Evolutionary conservation across 2,888 invertebrate species (phyloP), one percentile per base, ranked within the genome.

Genomic region (Rotaria magnacalcarata): DNA sequence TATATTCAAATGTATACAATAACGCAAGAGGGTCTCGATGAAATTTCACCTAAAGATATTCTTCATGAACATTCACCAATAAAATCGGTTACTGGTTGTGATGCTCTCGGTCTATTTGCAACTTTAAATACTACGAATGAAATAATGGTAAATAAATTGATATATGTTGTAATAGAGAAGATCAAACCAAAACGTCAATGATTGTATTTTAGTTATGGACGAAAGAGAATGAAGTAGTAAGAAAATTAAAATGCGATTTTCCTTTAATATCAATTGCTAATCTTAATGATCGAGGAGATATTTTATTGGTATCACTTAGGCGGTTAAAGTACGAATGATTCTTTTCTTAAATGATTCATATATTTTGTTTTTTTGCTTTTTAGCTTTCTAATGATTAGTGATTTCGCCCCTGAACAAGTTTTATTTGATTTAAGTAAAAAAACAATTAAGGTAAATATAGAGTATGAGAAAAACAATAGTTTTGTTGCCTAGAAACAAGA

Each of bases 371-470:
- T 0, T 24, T 47, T 10, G 47, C 0, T 0, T 75, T 41, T 4
- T 47, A 80, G 80, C 16, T 80, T 80, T 80, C n/a, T 80, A n/a
- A 80, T 80, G 80, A 80, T 80, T 1, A 80, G 80, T n/a, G 80
- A 80, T 80, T 80, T 80, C 34, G 80, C 80, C n/a, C 80, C 80
- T 24, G 80, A 80, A 4, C 43, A 80, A 47, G n/a, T n/a, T 19
- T n/a, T 80, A 3, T 47, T n/a, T n/a, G 80, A 43, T 47, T 47
- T 80, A 80, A 80, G 11, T 3, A 80, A 80, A 80, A 80, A 80
- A n/a, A 80, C 24, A 80, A 47, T 80, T 47, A 47, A n/a, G 47
- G 80, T 80, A 47, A 24, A 47, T 80, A 80, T 10, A 47, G n/a
- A n/a, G 7, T 11, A 19, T 54, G 14, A 50, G 8, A 14, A 50